Conservation (phyloP, 2,888 invertebrate genomes). For the Autographa gamma region DNA sequence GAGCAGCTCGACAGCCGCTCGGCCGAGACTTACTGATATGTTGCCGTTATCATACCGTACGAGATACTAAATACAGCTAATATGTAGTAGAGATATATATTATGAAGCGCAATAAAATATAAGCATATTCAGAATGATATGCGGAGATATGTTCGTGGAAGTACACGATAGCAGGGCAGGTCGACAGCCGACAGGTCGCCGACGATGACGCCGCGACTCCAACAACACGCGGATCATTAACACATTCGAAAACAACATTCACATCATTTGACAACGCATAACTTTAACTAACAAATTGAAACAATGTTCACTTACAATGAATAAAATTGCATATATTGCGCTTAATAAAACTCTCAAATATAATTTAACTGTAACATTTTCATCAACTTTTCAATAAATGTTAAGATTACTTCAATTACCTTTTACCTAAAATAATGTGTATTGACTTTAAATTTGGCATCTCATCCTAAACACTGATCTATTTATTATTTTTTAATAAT, state of each 20-base stretch:
- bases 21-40: slow-evolving; percentile 85
- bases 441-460: slow-evolving; percentile 92
- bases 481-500: slow-evolving; percentile 82
- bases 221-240: slow-evolving; percentile 56
- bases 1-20: slow-evolving; percentile 66
- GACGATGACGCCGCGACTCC: slow-evolving; percentile 47
- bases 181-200: slow-evolving; percentile 52
- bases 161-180: slow-evolving; percentile 47
- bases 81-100: slow-evolving; percentile 72
- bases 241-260: slow-evolving; percentile 78
- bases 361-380: slow-evolving; percentile 89
- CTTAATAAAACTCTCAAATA: slow-evolving; percentile 89
- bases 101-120: slow-evolving; percentile 80
- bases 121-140: slow-evolving; percentile 79
- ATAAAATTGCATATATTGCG: slow-evolving; percentile 88
- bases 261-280: slow-evolving; percentile 84
- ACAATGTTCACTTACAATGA: slow-evolving; percentile 88
- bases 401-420: slow-evolving; percentile 87
- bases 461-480: slow-evolving; percentile 89
- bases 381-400: slow-evolving; percentile 87
- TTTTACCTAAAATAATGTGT: slow-evolving; percentile 90
- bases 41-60: slow-evolving; percentile 76
- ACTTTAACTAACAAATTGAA: slow-evolving; percentile 89
- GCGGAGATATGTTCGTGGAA: slow-evolving; percentile 80
- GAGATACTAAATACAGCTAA: slow-evolving; percentile 77